Evolutionary conservation across 2,888 invertebrate species (phyloP).

Genomic region (Trichogramma dendrolimi): DNA sequence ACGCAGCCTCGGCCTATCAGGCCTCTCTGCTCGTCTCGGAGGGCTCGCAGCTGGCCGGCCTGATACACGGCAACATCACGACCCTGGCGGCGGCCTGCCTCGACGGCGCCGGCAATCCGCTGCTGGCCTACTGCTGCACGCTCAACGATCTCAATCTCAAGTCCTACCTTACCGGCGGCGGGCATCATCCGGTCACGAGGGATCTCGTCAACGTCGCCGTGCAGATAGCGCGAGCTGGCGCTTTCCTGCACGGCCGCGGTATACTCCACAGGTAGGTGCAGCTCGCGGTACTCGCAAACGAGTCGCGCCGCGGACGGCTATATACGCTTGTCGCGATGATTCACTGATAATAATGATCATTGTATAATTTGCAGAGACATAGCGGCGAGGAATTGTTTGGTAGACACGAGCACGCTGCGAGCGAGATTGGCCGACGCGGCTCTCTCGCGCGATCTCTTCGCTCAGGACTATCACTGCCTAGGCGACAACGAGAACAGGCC

Average conservation of each 20-base stretch:
- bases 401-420: constrained; percentile 59
- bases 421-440: constrained; percentile 86
- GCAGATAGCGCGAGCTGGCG: constrained; percentile 80
- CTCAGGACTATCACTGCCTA: constrained; percentile 87
- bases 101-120: constrained; percentile 58
- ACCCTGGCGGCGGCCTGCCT: constrained; percentile 67
- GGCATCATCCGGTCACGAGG: constrained; percentile 59
- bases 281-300: too few relatives aligned
- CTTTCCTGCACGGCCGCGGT: constrained; percentile 82
- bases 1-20: constrained; percentile 69
- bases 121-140: constrained; percentile 68
- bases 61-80: constrained; percentile 69
- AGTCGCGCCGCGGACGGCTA: too few relatives aligned
- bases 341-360: not conserved
- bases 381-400: constrained; percentile 83
- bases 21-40: constrained; percentile 69
- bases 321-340: too few relatives aligned
- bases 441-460: constrained; percentile 83
- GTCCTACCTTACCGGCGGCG: constrained; percentile 50
- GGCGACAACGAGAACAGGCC: constrained; percentile 92
- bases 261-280: constrained; percentile 66
- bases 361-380: constrained; percentile 61
- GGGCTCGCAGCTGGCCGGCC: constrained; percentile 68
- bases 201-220: constrained; percentile 82
- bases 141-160: constrained; percentile 47